phyloP scores from a whole-genome alignment of 2,888 invertebrate genomes.

The Ormyrus rosae region DNA sequence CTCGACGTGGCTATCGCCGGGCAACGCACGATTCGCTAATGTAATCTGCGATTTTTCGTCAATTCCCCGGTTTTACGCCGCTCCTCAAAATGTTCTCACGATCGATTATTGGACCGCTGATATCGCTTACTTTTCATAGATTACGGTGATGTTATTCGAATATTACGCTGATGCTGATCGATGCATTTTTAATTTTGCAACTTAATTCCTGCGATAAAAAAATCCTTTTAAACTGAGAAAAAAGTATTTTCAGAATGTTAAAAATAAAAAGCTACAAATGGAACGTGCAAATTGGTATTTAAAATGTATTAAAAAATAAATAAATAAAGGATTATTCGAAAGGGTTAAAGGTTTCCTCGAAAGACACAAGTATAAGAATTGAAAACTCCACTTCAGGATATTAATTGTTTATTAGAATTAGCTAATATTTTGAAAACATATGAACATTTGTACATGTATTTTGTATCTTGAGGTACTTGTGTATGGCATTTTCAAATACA shows the following conservation, averaged over 20 bases:
- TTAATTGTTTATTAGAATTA: slow-evolving; percentile 73
- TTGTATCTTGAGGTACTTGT: slow-evolving; percentile 75
- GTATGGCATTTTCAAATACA: slow-evolving; percentile 74
- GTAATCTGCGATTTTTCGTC: slow-evolving; percentile 23
- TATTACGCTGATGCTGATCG: too few relatives aligned
- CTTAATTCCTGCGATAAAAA: too few relatives aligned
- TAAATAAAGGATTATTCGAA: too few relatives aligned
- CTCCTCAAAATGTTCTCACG: not conserved
- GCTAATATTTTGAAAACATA: slow-evolving; percentile 75
- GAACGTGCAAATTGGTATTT: too few relatives aligned
- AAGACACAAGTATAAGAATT: too few relatives aligned
- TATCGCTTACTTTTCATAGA: not conserved
- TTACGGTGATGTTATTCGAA: too few relatives aligned
- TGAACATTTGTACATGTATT: slow-evolving; percentile 75
- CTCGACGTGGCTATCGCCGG: not conserved
- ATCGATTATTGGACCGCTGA: slow-evolving; percentile 1
- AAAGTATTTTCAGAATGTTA: too few relatives aligned
- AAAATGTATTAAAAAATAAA: too few relatives aligned
- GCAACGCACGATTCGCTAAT: slow-evolving; percentile 11
- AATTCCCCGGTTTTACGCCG: not conserved
- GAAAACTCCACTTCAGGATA: slow-evolving; percentile 62
- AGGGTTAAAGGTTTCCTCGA: too few relatives aligned
- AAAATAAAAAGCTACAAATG: too few relatives aligned
- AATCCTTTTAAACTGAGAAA: too few relatives aligned
- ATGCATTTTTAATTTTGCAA: too few relatives aligned